Conservation (phyloP, 2,113 vertebrate species). For the Cinclus mexicanus region DNA sequence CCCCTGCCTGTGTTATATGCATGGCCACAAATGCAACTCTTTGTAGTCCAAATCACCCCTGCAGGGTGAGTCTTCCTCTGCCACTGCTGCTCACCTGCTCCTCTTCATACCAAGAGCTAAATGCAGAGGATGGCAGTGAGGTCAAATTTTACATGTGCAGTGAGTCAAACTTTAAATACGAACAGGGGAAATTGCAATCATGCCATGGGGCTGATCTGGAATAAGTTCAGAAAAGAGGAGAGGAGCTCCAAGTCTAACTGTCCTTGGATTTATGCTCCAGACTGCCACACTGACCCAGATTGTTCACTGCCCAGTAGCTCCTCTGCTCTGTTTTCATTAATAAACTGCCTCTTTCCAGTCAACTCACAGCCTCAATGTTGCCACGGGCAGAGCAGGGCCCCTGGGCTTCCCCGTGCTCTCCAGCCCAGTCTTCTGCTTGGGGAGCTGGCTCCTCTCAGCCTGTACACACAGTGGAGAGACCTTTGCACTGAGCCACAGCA, state of each 20-base stretch:
- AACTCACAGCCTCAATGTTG: not conserved
- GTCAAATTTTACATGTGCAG: not conserved
- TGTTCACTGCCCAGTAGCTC: not conserved
- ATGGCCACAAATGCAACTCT: not conserved
- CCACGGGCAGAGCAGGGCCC: not conserved
- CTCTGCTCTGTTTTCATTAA: not conserved
- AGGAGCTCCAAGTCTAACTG: not conserved
- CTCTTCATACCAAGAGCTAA: not conserved
- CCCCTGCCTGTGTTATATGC: not conserved
- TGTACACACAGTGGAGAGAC: not conserved
- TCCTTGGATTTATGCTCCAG: not conserved
- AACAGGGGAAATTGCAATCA: not conserved
- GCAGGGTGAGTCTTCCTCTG: not conserved
- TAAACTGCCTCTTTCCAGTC: not conserved
- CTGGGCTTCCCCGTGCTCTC: fast-evolving
- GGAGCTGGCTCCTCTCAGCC: not conserved
- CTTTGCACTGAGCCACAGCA: not conserved
- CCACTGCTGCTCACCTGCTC: not conserved
- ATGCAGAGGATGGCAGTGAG: not conserved
- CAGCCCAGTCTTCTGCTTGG: not conserved
- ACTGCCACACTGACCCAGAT: not conserved
- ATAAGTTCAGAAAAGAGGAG: not conserved
- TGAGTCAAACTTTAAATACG: not conserved
- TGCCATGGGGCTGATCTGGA: not conserved
- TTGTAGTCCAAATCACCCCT: not conserved